Conservation (phyloP, 2,797 vertebrate genomes). For the Poecilia picta region DNA sequence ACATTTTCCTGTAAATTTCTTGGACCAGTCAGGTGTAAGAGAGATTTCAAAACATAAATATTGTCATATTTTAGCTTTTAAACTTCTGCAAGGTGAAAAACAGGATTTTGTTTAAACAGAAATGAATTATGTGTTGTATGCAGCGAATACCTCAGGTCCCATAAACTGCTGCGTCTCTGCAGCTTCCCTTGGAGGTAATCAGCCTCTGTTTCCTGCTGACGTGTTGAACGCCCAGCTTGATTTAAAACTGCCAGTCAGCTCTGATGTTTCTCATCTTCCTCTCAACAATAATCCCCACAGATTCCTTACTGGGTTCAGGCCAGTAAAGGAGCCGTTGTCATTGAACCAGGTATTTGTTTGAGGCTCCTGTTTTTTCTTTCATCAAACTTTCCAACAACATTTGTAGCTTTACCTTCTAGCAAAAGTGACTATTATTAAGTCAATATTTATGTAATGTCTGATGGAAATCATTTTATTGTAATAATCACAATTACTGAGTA, state of each 20-base stretch:
- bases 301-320: background rate
- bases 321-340: background rate
- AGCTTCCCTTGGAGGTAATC: background rate
- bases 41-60: too few relatives aligned
- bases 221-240: background rate
- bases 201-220: background rate
- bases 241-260: background rate
- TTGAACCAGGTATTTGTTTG: background rate
- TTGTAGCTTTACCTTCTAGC: background rate
- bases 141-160: background rate
- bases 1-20: too few relatives aligned
- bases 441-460: background rate
- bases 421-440: background rate
- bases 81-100: background rate
- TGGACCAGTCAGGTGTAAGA: too few relatives aligned
- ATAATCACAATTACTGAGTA: background rate
- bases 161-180: background rate
- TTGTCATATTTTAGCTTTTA: too few relatives aligned
- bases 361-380: background rate
- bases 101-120: background rate
- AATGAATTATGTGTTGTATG: background rate
- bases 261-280: constrained; percentile 1
- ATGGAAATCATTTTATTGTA: background rate
- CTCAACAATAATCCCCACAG: background rate
- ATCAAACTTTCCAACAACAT: background rate